phyloP scores from a whole-genome alignment of 2,797 vertebrate species.

The Gastrophryne carolinensis region DNA sequence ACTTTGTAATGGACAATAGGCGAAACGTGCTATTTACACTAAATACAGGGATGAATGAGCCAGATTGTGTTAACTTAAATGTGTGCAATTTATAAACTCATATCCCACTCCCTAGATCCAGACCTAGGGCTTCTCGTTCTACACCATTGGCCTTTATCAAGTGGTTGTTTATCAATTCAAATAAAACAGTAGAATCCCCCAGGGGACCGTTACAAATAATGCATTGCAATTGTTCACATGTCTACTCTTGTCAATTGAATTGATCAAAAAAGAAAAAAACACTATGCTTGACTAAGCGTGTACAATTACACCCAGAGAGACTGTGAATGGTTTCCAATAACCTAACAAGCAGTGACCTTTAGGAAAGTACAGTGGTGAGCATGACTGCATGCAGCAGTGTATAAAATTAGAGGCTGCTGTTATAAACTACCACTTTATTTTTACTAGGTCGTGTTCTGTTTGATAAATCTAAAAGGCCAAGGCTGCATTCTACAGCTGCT shows the following conservation, averaged over 20 bases:
- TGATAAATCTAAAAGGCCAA: neutral
- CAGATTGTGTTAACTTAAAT: no score
- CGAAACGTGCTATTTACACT: no score
- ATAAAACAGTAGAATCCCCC: no score
- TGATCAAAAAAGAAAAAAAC: neutral
- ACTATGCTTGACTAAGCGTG: neutral
- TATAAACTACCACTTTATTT: neutral
- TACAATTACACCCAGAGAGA: neutral
- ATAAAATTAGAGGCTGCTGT: slow-evolving; percentile 24
- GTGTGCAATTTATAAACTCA: no score
- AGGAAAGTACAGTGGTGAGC: neutral
- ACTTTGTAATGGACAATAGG: no score
- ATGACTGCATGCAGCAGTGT: neutral
- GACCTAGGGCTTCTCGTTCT: no score
- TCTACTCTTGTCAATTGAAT: neutral
- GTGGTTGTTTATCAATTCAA: no score
- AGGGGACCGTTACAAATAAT: no score
- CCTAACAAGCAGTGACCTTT: neutral
- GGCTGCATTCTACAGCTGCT: neutral
- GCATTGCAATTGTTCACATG: no score
- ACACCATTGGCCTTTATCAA: no score
- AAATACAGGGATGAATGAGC: no score
- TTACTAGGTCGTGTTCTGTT: slow-evolving; percentile 23
- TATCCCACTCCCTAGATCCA: no score
- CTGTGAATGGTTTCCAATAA: neutral